Evolutionary conservation across 1,140 invertebrate genomes (phyloP).

Genomic region (Drosophila aff.): DNA sequence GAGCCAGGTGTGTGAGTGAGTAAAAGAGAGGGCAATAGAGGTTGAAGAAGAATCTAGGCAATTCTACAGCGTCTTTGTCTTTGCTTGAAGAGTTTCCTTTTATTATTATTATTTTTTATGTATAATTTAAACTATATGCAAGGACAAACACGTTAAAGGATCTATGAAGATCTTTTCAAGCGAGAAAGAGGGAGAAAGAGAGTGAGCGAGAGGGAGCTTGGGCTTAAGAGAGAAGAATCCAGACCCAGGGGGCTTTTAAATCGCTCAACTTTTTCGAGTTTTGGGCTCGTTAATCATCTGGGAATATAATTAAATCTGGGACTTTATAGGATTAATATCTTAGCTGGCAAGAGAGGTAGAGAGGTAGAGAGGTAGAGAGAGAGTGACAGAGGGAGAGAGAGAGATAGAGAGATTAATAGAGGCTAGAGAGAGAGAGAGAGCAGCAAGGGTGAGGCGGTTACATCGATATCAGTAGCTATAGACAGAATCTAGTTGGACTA

Average conservation of each 20-base stretch:
- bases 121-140: background rate
- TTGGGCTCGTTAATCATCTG: background rate
- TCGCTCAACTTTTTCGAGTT: background rate
- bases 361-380: slow-evolving; percentile 15
- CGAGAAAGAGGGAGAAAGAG: background rate
- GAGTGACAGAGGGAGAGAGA: slow-evolving; percentile 10
- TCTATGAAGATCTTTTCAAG: background rate
- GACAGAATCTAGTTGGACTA: slow-evolving; percentile 49
- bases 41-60: background rate
- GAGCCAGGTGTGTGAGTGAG: background rate
- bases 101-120: background rate
- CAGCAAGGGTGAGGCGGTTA: slow-evolving; percentile 3
- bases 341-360: slow-evolving; percentile 1
- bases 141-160: background rate
- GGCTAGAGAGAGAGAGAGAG: slow-evolving; percentile 30
- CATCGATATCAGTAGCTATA: slow-evolving; percentile 47
- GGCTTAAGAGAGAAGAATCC: too few species aligned
- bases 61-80: background rate
- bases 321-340: background rate
- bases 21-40: background rate
- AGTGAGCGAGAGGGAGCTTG: background rate
- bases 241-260: background rate
- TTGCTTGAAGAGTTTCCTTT: background rate
- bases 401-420: background rate
- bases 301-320: background rate